phyloP scores from a whole-genome alignment of 1,140 invertebrate species.

The Acyrthosiphon pisum region DNA sequence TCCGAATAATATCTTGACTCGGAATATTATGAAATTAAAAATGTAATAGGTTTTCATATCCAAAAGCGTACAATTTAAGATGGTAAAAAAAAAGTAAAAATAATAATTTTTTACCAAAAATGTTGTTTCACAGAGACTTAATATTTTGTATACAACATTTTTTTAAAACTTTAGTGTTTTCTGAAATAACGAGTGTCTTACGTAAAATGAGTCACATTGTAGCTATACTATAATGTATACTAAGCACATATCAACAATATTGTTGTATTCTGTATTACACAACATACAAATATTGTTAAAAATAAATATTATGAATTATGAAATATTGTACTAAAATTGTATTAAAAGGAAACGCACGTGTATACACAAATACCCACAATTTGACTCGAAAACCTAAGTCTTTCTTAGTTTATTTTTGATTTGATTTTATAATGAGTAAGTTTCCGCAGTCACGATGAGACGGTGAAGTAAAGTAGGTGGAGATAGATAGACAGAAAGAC shows the following conservation, averaged over 20 bases:
- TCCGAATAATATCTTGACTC: neutral
- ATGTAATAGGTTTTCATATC: neutral
- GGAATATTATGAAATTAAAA: neutral
- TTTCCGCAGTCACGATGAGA: neutral
- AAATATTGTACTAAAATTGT: neutral
- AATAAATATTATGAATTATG: neutral
- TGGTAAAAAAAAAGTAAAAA: neutral
- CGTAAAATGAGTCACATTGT: too few relatives aligned
- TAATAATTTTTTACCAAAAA: neutral
- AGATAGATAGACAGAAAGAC: neutral
- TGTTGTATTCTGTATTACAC: neutral
- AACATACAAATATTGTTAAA: neutral
- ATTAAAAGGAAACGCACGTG: neutral
- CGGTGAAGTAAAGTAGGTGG: neutral
- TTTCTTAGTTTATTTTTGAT: neutral
- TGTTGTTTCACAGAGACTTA: neutral
- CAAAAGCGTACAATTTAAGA: neutral
- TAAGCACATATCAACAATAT: too few relatives aligned
- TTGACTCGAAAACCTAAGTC: neutral
- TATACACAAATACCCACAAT: neutral
- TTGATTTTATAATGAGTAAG: constrained; percentile 3
- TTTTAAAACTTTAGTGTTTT: too few relatives aligned
- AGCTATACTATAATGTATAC: too few relatives aligned
- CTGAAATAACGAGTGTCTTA: neutral
- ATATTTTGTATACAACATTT: too few relatives aligned